Base-by-base conservation (phyloP, 1,140 invertebrate species). In the Polypedilum pembai region DNA sequence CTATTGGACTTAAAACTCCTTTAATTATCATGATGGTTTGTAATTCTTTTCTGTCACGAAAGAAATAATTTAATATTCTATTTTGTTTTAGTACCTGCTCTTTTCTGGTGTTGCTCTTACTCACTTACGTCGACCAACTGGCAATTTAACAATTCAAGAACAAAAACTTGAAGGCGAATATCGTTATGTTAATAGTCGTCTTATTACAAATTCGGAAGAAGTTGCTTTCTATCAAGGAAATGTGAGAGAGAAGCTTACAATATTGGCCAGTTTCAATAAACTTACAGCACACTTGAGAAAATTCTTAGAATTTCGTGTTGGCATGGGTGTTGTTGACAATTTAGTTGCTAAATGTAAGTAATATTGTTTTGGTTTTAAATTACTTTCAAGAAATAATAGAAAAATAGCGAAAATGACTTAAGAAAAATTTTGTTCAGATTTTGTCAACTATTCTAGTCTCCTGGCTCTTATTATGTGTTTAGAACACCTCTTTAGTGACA, bases 191-290 rank as follows among this genome's bases (percentile, higher is more conserved):
- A 97, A 99, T 83, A 95, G 95, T 7, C 86, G 98, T 40, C 84
- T 99, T 4, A 99, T 99, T 66, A 96, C 95, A 0, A 98, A 99
- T 83, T 95, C 95, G 18, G 98, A 99, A 84, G 98, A 99, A 85
- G 79, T 99, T 76, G 96, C 97, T 2, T 99, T 99, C 83, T 99
- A 98, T 82, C 88, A 96, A 84, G 96, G 96, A 77, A 96, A 95
- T 79, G 85, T 86, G 69, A 87, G 94, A 41, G 97, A 99, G 83
- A 93, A 95, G 81, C 82, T 91, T 18, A 98, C 92, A 0, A 83
- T 99, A 5, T 81, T 96, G 74, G 88, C 91, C 15, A 93, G 94
- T 78, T 98, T 97, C 81, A 88, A 92, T 75, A 95, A 94, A 86
- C 84, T 99, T 80, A 92, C 95, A 77, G 86, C 87, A 21, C 96